These are phyloP conservation scores for Sparidentex hasta DNA, from an alignment of 2,797 vertebrate genomes.

Conservation along the genomic window DNA sequence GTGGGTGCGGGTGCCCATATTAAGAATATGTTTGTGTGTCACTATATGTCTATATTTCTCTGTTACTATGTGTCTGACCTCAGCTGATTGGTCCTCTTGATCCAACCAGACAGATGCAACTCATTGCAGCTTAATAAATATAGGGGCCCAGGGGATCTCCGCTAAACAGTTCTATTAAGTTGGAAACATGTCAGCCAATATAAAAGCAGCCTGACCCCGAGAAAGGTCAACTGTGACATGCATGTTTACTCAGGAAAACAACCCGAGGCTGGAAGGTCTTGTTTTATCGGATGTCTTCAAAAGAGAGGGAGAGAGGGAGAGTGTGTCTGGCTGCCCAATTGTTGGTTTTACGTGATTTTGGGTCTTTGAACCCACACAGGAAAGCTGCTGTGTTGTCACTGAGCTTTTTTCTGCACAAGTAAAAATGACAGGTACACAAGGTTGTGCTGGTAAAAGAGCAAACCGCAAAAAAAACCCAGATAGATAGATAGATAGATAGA, in stretches of 20 bases:
- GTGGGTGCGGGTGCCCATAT: conserved; percentile 29
- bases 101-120: conserved; percentile 89
- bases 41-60: conserved; percentile 74
- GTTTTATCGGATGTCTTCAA: conserved; percentile 86
- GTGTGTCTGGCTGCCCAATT: conserved; percentile 56
- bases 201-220: conserved; percentile 88
- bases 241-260: conserved; percentile 90
- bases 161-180: conserved; percentile 92
- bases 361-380: conserved; percentile 72
- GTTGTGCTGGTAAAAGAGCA: conserved; percentile 2
- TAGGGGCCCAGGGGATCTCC: conserved; percentile 84
- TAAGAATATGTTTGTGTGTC: conserved; percentile 43
- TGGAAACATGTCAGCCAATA: conserved; percentile 92
- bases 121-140: conserved; percentile 91
- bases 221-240: conserved; percentile 91
- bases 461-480: conserved; percentile 27
- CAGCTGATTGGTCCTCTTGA: conserved; percentile 83
- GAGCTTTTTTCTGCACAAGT: conserved; percentile 54
- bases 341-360: conserved; percentile 78
- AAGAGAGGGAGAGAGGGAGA: conserved; percentile 56
- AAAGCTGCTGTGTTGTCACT: conserved; percentile 56
- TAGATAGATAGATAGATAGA: conserved; percentile 47
- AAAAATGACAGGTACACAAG: conserved; percentile 45
- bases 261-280: conserved; percentile 85
- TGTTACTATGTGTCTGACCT: conserved; percentile 80